These are phyloP conservation scores for Schizothorax lantsangensis DNA, from an alignment of 2,797 vertebrate genomes.

Conservation along the genomic window DNA sequence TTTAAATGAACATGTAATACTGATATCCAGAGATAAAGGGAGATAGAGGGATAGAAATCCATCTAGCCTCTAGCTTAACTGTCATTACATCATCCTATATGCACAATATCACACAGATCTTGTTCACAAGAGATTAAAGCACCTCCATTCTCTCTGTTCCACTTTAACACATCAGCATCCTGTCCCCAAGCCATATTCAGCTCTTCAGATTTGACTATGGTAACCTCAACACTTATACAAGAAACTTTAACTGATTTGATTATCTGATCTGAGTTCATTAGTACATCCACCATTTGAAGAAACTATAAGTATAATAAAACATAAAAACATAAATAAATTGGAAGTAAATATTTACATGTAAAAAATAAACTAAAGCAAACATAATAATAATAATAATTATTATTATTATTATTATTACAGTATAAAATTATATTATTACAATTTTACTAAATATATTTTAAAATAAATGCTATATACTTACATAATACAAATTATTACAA, in stretches of 20 bases:
- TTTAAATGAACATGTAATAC: conserved; percentile 16
- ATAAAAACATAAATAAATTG: background rate
- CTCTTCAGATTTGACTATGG: background rate
- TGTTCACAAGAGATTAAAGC: conserved; percentile 18
- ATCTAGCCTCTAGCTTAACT: background rate
- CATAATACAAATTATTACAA: background rate
- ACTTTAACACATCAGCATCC: conserved; percentile 14
- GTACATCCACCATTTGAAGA: background rate
- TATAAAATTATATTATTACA: too few relatives aligned
- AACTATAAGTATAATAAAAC: background rate
- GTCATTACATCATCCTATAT: conserved; percentile 1
- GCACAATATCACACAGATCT: background rate
- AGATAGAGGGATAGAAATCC: background rate
- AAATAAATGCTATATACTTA: background rate
- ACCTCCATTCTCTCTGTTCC: background rate
- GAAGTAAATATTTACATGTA: background rate
- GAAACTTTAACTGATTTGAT: background rate
- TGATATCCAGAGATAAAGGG: background rate
- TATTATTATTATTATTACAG: background rate
- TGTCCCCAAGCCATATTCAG: background rate
- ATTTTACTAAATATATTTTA: background rate
- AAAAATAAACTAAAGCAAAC: background rate
- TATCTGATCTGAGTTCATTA: too few relatives aligned
- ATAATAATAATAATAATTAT: too few relatives aligned
- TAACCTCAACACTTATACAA: background rate